Base-by-base conservation (phyloP, 2,797 vertebrate genomes). In the Typhlichthys eigenmanni region DNA sequence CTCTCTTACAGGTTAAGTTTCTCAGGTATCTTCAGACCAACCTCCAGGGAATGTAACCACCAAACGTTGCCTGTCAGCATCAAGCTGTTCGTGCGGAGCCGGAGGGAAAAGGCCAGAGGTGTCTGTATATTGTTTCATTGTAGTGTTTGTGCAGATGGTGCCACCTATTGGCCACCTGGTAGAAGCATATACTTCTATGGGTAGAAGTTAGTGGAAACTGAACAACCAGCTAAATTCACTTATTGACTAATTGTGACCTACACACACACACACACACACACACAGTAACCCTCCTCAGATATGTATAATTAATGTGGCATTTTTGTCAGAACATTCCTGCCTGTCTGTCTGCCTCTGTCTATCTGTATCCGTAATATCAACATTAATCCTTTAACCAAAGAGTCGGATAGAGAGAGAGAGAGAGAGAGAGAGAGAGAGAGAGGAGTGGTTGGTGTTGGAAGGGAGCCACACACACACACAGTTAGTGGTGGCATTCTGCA, bases 1-100 rank as follows among this genome's bases (percentile, higher is more conserved):
- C 34, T 68, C 64, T 66, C 38, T 45, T 11, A 38, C 69, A 86
- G 96, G 66, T 91, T 96, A 91, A 98, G 96, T 85, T 95, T 98
- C 89, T 95, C 93, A 8, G 95, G 96, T 55, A 96, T 98, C 86
- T 96, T 97, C 87, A 93, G 94, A 77, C 95, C 94, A 0, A 91
- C 94, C 0, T 95, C 95, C 86, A 95, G 93, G 86, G 96, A 98
- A 46, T 94, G 92, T 14, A 90, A 95, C 10, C 85, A 73, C 53
- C 83, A 84, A 64, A 65, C 52, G 19, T 96, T 94, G 3, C 93
- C 95, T 0, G 91, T 93, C 62, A 92, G 91, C 87, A 92, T 95
- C 89, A 93, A 94, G 86, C 92, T 96, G 85, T 97, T 97, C 91
- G 92, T 91, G 71, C 92, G 95, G 68, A 92, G 91, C 89, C 94